Conservation (phyloP, 2,113 vertebrate species). For the Muscicapa adusta region DNA sequence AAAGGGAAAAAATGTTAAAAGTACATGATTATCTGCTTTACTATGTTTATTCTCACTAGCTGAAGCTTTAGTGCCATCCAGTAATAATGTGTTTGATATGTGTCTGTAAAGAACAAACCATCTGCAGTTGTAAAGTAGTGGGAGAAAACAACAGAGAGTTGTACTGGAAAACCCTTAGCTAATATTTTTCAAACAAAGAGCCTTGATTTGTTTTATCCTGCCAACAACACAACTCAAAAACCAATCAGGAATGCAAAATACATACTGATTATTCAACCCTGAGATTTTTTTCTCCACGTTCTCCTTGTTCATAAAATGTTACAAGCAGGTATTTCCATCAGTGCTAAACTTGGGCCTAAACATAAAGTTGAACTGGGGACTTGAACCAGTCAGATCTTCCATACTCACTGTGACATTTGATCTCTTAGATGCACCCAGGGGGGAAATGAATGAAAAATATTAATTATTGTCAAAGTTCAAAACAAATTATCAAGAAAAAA, state of each 20-base stretch:
- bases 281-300: background rate
- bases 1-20: background rate
- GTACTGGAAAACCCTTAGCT: background rate
- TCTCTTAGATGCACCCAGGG: background rate
- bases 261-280: background rate
- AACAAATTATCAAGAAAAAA: background rate
- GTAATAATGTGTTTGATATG: background rate
- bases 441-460: background rate
- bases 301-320: background rate
- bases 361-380: background rate
- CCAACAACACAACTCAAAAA: background rate
- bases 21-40: background rate
- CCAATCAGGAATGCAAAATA: background rate
- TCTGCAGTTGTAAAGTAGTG: background rate
- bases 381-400: background rate
- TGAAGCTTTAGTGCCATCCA: background rate
- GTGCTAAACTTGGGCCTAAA: background rate
- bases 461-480: background rate
- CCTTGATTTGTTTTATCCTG: background rate
- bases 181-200: background rate
- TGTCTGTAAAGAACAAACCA: background rate
- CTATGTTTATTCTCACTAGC: background rate
- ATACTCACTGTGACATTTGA: background rate
- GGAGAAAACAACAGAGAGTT: background rate
- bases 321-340: background rate